Conservation (phyloP, 1,140 invertebrate genomes). For the Cotesia vestalis region DNA sequence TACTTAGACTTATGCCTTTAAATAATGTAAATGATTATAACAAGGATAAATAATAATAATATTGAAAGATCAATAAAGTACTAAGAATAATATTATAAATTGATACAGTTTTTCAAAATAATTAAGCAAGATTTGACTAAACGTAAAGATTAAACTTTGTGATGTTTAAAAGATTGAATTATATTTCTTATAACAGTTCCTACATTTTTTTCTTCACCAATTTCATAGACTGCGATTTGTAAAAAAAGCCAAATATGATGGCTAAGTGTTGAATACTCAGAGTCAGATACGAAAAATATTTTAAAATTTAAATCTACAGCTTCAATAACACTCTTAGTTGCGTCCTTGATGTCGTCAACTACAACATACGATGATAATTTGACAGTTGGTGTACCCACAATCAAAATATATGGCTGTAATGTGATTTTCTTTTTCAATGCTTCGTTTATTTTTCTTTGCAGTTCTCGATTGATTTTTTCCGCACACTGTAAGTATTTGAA, state of each 20-base stretch:
- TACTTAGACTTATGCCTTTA: background rate
- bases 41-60: background rate
- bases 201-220: background rate
- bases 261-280: background rate
- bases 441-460: slow-evolving; percentile 4
- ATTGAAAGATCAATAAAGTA: background rate
- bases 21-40: background rate
- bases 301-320: background rate
- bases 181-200: slow-evolving; percentile 8
- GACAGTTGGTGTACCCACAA: slow-evolving; percentile 4
- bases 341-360: background rate
- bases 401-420: slow-evolving; percentile 12
- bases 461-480: background rate
- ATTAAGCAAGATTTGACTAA: background rate
- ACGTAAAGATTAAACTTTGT: background rate
- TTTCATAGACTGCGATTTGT: background rate
- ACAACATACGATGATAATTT: background rate
- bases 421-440: background rate
- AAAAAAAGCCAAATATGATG: slow-evolving; percentile 17
- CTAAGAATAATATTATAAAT: background rate
- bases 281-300: slow-evolving; percentile 16
- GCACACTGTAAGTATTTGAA: background rate
- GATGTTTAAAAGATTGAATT: background rate
- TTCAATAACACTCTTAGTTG: background rate
- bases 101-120: background rate